Conservation (phyloP, 2,113 vertebrate genomes). For the Brachyistius frenatus region DNA sequence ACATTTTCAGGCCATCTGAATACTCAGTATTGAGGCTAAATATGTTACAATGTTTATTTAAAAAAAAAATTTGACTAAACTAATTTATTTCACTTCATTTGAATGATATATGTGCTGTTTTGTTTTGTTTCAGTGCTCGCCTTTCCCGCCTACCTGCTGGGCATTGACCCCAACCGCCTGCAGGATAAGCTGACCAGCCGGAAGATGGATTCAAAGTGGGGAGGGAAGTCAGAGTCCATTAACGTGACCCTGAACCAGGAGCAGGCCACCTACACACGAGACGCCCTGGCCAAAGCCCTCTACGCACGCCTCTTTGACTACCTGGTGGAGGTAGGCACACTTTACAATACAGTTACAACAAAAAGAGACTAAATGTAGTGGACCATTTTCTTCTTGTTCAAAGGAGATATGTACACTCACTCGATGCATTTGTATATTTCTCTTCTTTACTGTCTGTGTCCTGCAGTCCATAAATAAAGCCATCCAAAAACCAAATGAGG, state of each 20-base stretch:
- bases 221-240: constrained; percentile 92
- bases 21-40: not conserved
- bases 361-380: not conserved
- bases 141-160: constrained; percentile 96
- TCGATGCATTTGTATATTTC: not conserved
- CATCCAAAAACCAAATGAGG: constrained; percentile 92
- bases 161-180: constrained; percentile 89
- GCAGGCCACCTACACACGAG: constrained; percentile 93
- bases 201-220: constrained; percentile 98
- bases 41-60: not conserved
- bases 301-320: constrained; percentile 94
- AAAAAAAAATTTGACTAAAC: accelerated
- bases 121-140: constrained; percentile 84
- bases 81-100: not conserved
- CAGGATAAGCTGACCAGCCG: constrained; percentile 95
- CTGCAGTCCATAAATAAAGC: constrained; percentile 93
- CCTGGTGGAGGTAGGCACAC: constrained; percentile 89
- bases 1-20: not conserved
- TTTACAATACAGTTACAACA: not conserved
- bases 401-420: not conserved
- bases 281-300: constrained; percentile 95
- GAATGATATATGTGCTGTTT: not conserved
- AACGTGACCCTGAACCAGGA: constrained; percentile 95
- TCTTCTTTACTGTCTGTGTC: not conserved
- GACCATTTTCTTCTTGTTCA: not conserved